These are phyloP conservation scores for Propithecus deckenii DNA, from an alignment of 2,797 vertebrate genomes.

Conservation along the genomic window DNA sequence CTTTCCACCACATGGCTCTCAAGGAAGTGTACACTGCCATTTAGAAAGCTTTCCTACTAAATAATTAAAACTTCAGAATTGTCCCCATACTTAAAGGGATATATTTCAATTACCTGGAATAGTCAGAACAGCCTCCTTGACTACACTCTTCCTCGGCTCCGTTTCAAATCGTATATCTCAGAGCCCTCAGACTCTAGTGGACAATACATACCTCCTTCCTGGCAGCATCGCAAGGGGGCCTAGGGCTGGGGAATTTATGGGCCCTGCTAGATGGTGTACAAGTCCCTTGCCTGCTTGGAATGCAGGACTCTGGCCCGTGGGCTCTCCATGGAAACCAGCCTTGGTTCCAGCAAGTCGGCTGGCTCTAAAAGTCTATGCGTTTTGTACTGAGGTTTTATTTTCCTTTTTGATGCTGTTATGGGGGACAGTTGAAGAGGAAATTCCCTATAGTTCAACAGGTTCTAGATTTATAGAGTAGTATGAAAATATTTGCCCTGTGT, in stretches of 20 bases:
- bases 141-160: not conserved
- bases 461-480: constrained; percentile 72
- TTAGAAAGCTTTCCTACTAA: constrained; percentile 45
- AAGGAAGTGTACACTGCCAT: not conserved
- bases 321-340: constrained; percentile 21
- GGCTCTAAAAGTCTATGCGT: constrained; percentile 54
- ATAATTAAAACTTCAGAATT: constrained; percentile 60
- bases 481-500: constrained; percentile 71
- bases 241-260: constrained; percentile 57
- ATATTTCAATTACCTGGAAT: constrained; percentile 39
- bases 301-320: not conserved
- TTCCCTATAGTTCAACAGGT: constrained; percentile 56
- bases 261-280: not conserved
- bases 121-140: not conserved
- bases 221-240: not conserved
- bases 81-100: constrained; percentile 7
- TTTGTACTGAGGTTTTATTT: constrained; percentile 68
- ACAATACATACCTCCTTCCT: constrained; percentile 35
- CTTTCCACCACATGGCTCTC: not conserved
- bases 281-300: not conserved
- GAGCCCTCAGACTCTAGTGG: not conserved
- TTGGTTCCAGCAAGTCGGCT: not conserved
- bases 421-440: constrained; percentile 60
- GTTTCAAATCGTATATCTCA: not conserved
- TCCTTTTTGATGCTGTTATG: constrained; percentile 28